A percentile compares a stretch with the other conserved stretches of the same genome.
These are phyloP conservation scores for Scytalopus superciliaris DNA, from an alignment of 2,113 vertebrate genomes.

Conservation along the genomic window DNA sequence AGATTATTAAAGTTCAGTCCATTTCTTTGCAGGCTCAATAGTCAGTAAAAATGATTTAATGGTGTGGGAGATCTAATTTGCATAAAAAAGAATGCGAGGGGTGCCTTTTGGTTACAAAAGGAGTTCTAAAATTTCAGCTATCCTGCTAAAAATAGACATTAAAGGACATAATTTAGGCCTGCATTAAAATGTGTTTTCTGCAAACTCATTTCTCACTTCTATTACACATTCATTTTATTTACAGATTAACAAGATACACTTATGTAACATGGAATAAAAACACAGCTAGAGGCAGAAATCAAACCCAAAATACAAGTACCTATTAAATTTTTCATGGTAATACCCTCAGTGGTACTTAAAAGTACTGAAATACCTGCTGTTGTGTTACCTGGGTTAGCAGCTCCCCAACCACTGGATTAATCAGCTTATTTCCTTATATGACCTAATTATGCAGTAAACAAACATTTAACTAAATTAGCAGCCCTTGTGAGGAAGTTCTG, in stretches of 20 bases:
- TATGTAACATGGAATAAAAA: background rate
- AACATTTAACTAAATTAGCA: background rate
- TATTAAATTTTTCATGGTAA: background rate
- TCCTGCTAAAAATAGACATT: conserved; percentile 45
- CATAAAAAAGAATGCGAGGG: conserved; percentile 14
- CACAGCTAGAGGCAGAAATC: background rate
- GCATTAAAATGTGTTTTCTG: conserved; percentile 4
- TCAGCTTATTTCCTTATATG: background rate
- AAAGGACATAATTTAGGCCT: background rate
- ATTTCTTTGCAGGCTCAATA: background rate
- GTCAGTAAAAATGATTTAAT: conserved; percentile 48
- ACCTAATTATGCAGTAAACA: background rate
- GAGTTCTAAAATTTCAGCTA: background rate
- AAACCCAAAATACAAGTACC: background rate
- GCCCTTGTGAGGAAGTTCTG: background rate
- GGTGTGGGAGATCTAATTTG: conserved; percentile 36
- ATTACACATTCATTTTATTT: conserved; percentile 14
- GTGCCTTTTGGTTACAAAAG: background rate
- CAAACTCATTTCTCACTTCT: conserved; percentile 43
- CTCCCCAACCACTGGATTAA: background rate
- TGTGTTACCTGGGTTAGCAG: background rate
- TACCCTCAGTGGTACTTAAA: background rate
- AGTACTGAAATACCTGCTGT: background rate
- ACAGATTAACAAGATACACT: background rate
- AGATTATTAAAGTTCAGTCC: conserved; percentile 32